These are phyloP conservation scores for Drosophila nasuta DNA, from an alignment of 1,140 invertebrate genomes.

Conservation along the genomic window DNA sequence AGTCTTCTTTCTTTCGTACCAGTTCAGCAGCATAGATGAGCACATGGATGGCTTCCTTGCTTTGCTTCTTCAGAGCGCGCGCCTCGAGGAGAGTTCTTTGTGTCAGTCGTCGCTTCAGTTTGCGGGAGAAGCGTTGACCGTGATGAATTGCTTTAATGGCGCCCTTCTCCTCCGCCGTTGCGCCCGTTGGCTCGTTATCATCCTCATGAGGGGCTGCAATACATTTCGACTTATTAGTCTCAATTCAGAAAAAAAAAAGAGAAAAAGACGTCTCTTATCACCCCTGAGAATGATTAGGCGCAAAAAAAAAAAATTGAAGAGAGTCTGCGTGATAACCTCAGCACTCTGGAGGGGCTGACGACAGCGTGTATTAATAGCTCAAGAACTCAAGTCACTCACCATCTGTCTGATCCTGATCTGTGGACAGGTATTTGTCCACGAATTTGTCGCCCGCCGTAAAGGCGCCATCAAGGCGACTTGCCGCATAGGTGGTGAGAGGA, in stretches of 20 bases:
- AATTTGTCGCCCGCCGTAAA: conserved; percentile 91
- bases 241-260: neutral
- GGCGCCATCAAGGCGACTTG: conserved; percentile 89
- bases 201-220: conserved; percentile 67
- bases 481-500: conserved; percentile 89
- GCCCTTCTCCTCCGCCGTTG: conserved; percentile 58
- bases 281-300: conserved; percentile 25
- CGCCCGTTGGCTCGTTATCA: conserved; percentile 56
- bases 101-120: conserved; percentile 89
- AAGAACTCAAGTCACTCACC: conserved; percentile 80
- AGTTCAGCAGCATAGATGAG: conserved; percentile 91
- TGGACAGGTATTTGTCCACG: conserved; percentile 91
- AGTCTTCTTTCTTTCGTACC: conserved; percentile 85
- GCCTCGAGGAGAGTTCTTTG: conserved; percentile 90
- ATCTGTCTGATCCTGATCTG: conserved; percentile 87
- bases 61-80: conserved; percentile 90
- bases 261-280: conserved; percentile 27
- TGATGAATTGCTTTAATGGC: conserved; percentile 90
- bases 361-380: conserved; percentile 56
- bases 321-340: conserved; percentile 48
- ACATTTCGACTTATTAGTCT: conserved; percentile 23
- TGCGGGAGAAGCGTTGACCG: conserved; percentile 89
- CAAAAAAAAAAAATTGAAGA: conserved; percentile 3
- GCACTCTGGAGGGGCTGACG: conserved; percentile 20
- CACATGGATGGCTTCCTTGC: conserved; percentile 91